These are phyloP conservation scores for Andrena minutula DNA, from an alignment of 2,888 invertebrate genomes.

Conservation along the genomic window DNA sequence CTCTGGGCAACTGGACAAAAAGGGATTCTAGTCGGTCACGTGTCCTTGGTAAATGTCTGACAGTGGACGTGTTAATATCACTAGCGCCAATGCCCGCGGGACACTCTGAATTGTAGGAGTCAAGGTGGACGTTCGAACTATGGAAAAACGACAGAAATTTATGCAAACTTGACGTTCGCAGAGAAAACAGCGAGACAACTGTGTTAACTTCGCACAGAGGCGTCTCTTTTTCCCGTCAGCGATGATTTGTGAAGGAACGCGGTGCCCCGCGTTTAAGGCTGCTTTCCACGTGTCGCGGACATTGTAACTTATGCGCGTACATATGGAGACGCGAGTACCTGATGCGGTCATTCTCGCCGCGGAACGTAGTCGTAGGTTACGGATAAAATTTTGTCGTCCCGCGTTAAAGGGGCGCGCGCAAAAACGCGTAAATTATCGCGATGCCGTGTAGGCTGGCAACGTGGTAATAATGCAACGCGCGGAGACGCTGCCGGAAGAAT, in stretches of 20 bases:
- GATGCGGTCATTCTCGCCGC: constrained; percentile 54
- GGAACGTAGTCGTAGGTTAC: constrained; percentile 23
- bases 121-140: not conserved
- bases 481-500: constrained; percentile 50
- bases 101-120: not conserved
- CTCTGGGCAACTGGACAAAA: too few species aligned
- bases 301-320: constrained; percentile 59
- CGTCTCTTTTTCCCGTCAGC: constrained; percentile 46
- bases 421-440: constrained; percentile 58
- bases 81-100: not conserved
- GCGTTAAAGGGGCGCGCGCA: not conserved
- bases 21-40: too few species aligned
- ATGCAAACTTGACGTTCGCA: constrained; percentile 18
- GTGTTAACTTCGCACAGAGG: constrained; percentile 39
- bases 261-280: constrained; percentile 40
- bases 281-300: constrained; percentile 59
- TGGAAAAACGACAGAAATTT: constrained; percentile 12
- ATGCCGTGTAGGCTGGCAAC: constrained; percentile 12
- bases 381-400: constrained; percentile 38
- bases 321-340: constrained; percentile 49
- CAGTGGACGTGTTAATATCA: too few species aligned
- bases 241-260: constrained; percentile 57
- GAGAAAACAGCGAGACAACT: constrained; percentile 47
- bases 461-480: constrained; percentile 37
- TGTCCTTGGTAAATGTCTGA: too few species aligned